Evolutionary conservation across 2,113 vertebrate species (phyloP), one percentile per base, ranked within the genome.

Genomic region (Camelus bactrianus): DNA sequence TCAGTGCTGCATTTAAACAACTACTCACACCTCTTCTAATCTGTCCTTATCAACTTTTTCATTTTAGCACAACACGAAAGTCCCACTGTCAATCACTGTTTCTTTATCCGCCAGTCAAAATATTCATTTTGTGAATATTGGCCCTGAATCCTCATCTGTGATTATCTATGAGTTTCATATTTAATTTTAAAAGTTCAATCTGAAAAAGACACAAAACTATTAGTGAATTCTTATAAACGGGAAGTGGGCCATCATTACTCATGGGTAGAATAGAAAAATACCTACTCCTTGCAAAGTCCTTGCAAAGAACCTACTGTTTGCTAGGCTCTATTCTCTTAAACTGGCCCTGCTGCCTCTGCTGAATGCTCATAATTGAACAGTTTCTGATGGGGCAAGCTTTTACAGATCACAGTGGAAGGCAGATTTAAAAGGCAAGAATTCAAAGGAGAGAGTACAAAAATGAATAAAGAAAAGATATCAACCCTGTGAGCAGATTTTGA

Each of bases 111-210:
- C 76, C 56, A 84, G 52, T 86, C 42, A 75, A n/a, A 24, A 65
- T 50, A 3, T 0, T 64, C 1, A 48, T 73, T 95, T 93, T 87
- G 48, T 76, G 65, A 93, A 65, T 87, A 88, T 4, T 73, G 42
- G 16, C 14, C 54, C 48, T 70, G 56, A 24, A 87, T 90, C 22
- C 15, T 76, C 82, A 50, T 35, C 16, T 90, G 32, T 65, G 65
- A 56, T 14, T 76, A 52, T 64, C 19, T 54, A 52, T 22, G 19
- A 62, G 26, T 75, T 87, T 90, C n/a, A 16, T 64, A 84, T 52
- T 72, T 90, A 95, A 96, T 89, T 88, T 56, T 17, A 88, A 84
- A 95, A 52, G 8, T 69, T 93, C 30, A 88, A 19, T 85, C 48
- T 38, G 22, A n/a, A 10, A 83, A 73, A 82, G 52, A 72, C 19